phyloP scores from a whole-genome alignment of 1,140 invertebrate genomes.

The Coboldia fuscipes region DNA sequence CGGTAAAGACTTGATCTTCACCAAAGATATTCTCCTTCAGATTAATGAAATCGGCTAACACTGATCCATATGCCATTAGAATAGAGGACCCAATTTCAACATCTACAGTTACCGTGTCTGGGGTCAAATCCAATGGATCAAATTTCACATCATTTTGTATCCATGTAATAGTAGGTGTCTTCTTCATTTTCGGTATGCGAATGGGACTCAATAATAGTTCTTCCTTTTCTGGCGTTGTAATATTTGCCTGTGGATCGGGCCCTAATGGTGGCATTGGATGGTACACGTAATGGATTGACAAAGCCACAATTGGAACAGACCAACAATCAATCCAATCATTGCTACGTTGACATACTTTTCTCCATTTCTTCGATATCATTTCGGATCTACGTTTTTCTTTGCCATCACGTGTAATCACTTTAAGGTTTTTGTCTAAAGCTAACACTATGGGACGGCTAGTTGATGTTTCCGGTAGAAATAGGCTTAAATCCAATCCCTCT shows the following conservation, averaged over 20 bases:
- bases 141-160: constrained; percentile 46
- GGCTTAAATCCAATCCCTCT: constrained; percentile 70
- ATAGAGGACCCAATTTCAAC: constrained; percentile 85
- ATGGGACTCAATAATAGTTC: constrained; percentile 80
- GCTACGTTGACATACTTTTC: constrained; percentile 56
- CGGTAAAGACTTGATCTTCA: constrained; percentile 80
- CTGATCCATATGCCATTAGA: constrained; percentile 70
- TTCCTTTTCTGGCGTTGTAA: constrained; percentile 84
- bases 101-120: constrained; percentile 77
- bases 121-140: constrained; percentile 58
- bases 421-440: constrained; percentile 75
- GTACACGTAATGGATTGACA: constrained; percentile 78
- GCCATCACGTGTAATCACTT: constrained; percentile 58
- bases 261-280: constrained; percentile 75
- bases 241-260: constrained; percentile 68
- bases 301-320: constrained; percentile 79
- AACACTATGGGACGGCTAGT: constrained; percentile 63
- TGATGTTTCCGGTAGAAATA: constrained; percentile 80
- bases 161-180: constrained; percentile 46
- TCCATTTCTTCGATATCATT: constrained; percentile 55
- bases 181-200: constrained; percentile 57
- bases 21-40: constrained; percentile 94
- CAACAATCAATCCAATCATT: constrained; percentile 87
- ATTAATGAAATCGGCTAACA: constrained; percentile 71
- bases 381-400: constrained; percentile 29